Percentiles rank a stretch among this genome's conserved stretches.
Evolutionary conservation across 2,888 invertebrate species (phyloP).

Genomic region (Eucera pruinosa): DNA sequence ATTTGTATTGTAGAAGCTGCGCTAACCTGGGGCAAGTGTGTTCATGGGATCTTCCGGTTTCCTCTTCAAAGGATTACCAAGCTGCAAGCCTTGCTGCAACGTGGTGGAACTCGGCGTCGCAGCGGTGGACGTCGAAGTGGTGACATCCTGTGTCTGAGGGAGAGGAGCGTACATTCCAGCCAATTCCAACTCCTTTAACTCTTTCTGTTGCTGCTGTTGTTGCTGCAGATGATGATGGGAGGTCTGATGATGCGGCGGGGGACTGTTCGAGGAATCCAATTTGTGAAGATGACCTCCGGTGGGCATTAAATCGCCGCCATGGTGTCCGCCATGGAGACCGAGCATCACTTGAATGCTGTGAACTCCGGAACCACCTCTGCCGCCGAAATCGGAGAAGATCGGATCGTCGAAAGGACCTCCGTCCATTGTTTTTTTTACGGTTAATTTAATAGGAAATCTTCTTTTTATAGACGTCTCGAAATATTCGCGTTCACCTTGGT

Average conservation of each 20-base stretch:
- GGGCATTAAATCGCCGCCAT: constrained; percentile 79
- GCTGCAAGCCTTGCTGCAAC: constrained; percentile 78
- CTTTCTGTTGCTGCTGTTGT: constrained; percentile 84
- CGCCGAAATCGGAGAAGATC: constrained; percentile 91
- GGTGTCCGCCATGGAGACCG: constrained; percentile 86
- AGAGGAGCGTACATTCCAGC: constrained; percentile 82
- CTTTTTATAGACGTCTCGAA: too few species aligned
- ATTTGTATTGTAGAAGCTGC: too few species aligned
- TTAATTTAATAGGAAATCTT: too few species aligned
- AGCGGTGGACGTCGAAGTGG: constrained; percentile 82
- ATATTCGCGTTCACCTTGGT: too few species aligned
- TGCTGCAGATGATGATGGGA: constrained; percentile 82
- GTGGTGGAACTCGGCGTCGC: constrained; percentile 84
- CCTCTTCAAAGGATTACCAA: constrained; percentile 80
- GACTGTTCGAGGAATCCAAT: constrained; percentile 84
- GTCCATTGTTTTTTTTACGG: constrained; percentile 89
- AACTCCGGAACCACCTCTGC: constrained; percentile 86
- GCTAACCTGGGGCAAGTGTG: constrained; percentile 78
- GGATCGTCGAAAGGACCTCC: constrained; percentile 91
- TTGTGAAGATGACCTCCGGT: constrained; percentile 81
- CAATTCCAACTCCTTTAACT: constrained; percentile 81
- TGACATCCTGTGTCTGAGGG: constrained; percentile 84
- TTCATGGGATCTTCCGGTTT: constrained; percentile 80
- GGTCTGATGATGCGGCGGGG: constrained; percentile 83
- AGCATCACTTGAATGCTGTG: constrained; percentile 90